Percentiles rank a stretch among this genome's conserved stretches.
Evolutionary conservation across 2,888 invertebrate genomes (phyloP).

Genomic region (Andrena hattorfiana): DNA sequence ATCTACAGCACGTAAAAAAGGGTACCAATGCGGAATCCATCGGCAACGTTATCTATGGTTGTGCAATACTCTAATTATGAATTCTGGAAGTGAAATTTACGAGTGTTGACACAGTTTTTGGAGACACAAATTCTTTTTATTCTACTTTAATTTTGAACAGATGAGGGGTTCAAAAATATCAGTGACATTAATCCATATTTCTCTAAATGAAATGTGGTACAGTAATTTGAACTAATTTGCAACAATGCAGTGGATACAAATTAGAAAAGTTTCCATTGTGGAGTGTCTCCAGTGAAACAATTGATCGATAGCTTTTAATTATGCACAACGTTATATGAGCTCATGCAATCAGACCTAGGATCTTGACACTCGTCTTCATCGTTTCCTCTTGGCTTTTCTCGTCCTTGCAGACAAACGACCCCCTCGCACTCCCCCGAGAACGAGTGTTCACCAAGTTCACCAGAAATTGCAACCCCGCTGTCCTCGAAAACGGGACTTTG

Average conservation of each 20-base stretch:
- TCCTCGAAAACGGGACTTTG: conserved; percentile 76
- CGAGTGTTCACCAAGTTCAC: conserved; percentile 80
- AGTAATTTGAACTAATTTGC: too few species aligned
- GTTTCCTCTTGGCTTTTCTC: conserved; percentile 63
- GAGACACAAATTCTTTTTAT: too few species aligned
- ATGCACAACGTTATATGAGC: not conserved
- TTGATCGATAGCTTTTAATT: not conserved
- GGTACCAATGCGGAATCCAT: conserved; percentile 24
- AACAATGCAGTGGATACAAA: too few species aligned
- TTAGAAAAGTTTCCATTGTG: not conserved
- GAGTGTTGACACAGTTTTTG: not conserved
- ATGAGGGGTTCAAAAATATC: too few species aligned
- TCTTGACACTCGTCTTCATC: conserved; percentile 72
- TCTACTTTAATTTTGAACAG: too few species aligned
- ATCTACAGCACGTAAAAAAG: conserved; percentile 41
- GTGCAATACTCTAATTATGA: not conserved
- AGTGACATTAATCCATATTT: too few species aligned
- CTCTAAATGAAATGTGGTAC: too few species aligned
- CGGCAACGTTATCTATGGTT: not conserved
- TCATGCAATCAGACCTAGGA: conserved; percentile 69
- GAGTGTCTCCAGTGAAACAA: too few species aligned
- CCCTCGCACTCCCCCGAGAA: conserved; percentile 78
- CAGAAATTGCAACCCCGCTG: conserved; percentile 80
- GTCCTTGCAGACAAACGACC: conserved; percentile 67
- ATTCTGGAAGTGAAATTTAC: not conserved